Evolutionary conservation across 2,797 vertebrate genomes (phyloP).

Genomic region (Oreochromis mossambicus): DNA sequence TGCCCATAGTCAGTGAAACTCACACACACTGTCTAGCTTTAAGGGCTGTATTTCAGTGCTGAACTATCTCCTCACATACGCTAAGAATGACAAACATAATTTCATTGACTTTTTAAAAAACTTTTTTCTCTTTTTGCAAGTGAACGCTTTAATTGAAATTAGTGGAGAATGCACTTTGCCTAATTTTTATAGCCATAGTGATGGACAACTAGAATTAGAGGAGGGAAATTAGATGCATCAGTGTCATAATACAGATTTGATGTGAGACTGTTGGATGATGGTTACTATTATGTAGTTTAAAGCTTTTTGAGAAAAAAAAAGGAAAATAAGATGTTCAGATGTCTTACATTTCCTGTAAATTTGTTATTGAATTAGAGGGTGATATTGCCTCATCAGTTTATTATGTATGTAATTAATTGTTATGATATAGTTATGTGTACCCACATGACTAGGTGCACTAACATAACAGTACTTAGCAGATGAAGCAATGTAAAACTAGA

Average conservation of each 20-base stretch:
- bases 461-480: background rate
- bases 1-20: conserved; percentile 53
- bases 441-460: background rate
- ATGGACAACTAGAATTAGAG: background rate
- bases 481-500: no score
- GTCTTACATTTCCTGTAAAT: background rate
- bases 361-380: background rate
- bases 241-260: background rate
- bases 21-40: conserved; percentile 48
- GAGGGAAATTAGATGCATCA: background rate
- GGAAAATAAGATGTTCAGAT: background rate
- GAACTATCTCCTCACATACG: background rate
- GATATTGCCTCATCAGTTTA: background rate
- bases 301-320: background rate
- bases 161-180: background rate
- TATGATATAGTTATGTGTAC: background rate
- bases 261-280: background rate
- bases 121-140: background rate
- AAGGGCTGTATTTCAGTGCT: conserved; percentile 24
- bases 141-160: background rate
- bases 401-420: background rate
- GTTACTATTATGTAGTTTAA: background rate
- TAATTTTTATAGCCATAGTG: background rate
- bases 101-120: background rate
- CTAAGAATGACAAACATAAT: conserved; percentile 4